A percentile compares a stretch with the other conserved stretches of the same genome.
phyloP scores from a whole-genome alignment of 1,140 invertebrate species.

The Thaumatotibia leucotreta region DNA sequence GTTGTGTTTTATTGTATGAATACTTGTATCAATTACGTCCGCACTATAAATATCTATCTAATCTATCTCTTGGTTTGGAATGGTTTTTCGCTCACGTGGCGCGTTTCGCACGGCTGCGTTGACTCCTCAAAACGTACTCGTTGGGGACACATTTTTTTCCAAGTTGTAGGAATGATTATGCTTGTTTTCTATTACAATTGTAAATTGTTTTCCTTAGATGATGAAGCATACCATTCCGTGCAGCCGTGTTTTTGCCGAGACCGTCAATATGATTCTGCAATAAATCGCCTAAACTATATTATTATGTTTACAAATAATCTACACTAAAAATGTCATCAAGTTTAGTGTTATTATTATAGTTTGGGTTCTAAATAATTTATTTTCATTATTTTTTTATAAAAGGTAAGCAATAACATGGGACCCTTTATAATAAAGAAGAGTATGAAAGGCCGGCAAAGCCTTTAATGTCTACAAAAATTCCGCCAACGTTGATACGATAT shows the following conservation, averaged over 20 bases:
- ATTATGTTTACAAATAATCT: too few species aligned
- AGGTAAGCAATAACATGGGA: neutral
- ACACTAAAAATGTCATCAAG: too few species aligned
- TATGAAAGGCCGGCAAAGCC: neutral
- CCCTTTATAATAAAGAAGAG: neutral
- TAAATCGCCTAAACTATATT: too few species aligned
- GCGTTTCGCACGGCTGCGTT: neutral
- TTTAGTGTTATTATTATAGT: too few species aligned
- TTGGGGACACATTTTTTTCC: neutral
- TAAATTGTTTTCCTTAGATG: neutral
- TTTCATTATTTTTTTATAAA: neutral
- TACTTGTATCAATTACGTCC: too few species aligned
- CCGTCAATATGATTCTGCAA: too few species aligned
- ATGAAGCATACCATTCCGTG: neutral
- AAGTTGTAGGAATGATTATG: neutral
- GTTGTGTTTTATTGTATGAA: too few species aligned
- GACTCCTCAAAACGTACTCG: neutral
- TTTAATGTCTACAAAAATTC: neutral
- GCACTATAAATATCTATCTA: neutral
- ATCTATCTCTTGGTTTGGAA: neutral
- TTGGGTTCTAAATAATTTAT: too few species aligned
- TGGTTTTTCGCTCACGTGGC: neutral
- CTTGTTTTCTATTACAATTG: neutral
- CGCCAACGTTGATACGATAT: neutral
- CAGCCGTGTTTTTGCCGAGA: too few species aligned